Evolutionary conservation across 35 echinoderm and acorn worm genomes (phyloP).

Genomic region (Ophioderma brevispina): DNA sequence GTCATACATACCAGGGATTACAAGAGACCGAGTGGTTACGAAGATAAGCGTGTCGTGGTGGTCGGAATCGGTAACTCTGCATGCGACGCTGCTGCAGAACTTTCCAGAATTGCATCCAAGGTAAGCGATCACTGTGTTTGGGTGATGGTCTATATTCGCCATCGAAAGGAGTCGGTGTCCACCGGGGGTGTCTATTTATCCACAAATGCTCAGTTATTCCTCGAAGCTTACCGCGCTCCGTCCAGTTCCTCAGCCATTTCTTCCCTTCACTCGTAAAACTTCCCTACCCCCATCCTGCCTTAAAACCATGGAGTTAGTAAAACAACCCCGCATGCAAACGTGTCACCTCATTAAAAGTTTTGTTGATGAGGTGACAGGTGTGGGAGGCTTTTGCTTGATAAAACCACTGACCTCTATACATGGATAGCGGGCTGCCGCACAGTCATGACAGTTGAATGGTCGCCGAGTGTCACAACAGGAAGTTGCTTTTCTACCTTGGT

Average conservation of each 20-base stretch:
- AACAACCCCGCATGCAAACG: too few relatives aligned
- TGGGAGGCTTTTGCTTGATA: too few relatives aligned
- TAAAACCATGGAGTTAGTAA: too few relatives aligned
- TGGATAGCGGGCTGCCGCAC: too few relatives aligned
- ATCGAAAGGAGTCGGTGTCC: background rate
- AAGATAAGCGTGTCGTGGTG: conserved; percentile 65
- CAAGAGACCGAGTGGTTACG: conserved; percentile 32
- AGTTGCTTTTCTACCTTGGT: too few relatives aligned
- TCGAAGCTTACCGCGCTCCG: background rate
- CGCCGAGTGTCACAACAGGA: too few relatives aligned
- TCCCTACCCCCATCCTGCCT: too few relatives aligned
- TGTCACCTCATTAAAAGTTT: too few relatives aligned
- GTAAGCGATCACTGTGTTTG: background rate
- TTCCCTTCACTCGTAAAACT: background rate
- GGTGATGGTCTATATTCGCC: background rate
- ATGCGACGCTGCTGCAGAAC: conserved; percentile 69
- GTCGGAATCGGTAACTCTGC: conserved; percentile 80
- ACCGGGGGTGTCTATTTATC: too few relatives aligned
- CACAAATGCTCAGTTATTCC: background rate
- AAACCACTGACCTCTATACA: too few relatives aligned
- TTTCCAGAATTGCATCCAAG: conserved; percentile 31
- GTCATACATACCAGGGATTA: conserved; percentile 72
- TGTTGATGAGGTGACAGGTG: too few relatives aligned
- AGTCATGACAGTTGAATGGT: too few relatives aligned
- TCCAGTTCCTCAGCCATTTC: background rate